Percentiles rank a stretch among this genome's conserved stretches.
Evolutionary conservation across 2,113 vertebrate species (phyloP).

Genomic region (Drymodes brunneopygia): DNA sequence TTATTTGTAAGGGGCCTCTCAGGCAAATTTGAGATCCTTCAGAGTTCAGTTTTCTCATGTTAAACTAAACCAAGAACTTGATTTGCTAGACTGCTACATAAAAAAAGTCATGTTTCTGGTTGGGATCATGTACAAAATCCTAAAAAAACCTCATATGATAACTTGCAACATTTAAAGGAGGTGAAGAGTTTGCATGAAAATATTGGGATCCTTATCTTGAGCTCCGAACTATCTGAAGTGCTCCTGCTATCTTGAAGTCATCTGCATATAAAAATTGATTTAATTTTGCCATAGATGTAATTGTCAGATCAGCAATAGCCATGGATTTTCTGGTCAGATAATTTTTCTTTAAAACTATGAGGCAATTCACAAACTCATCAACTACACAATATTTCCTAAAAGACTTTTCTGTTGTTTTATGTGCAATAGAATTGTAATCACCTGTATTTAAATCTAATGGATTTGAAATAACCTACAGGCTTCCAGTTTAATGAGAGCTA

Average conservation of each 20-base stretch:
- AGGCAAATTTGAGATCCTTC: not conserved
- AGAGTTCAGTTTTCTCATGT: not conserved
- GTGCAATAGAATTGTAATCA: slow-evolving; percentile 82
- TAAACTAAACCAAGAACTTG: not conserved
- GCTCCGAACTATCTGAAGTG: not conserved
- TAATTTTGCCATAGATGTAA: not conserved
- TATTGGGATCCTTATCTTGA: not conserved
- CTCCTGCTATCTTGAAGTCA: not conserved
- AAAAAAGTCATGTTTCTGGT: not conserved
- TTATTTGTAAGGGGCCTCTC: not conserved
- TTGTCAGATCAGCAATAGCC: not conserved
- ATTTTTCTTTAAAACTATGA: slow-evolving; percentile 64
- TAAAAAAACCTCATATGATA: not conserved
- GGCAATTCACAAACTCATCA: slow-evolving; percentile 69
- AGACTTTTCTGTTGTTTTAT: slow-evolving; percentile 81
- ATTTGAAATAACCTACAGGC: slow-evolving; percentile 90
- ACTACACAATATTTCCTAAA: slow-evolving; percentile 72
- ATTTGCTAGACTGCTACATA: not conserved
- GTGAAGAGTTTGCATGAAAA: not conserved
- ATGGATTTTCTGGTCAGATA: not conserved
- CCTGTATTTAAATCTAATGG: slow-evolving; percentile 95
- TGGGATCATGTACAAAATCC: not conserved
- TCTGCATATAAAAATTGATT: not conserved
- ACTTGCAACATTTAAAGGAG: not conserved
- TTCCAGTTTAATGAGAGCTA: slow-evolving; percentile 89